A percentile compares a stretch with the other conserved stretches of the same genome.
phyloP scores from a whole-genome alignment of 2,113 vertebrate genomes.

The Piaya cayana region DNA sequence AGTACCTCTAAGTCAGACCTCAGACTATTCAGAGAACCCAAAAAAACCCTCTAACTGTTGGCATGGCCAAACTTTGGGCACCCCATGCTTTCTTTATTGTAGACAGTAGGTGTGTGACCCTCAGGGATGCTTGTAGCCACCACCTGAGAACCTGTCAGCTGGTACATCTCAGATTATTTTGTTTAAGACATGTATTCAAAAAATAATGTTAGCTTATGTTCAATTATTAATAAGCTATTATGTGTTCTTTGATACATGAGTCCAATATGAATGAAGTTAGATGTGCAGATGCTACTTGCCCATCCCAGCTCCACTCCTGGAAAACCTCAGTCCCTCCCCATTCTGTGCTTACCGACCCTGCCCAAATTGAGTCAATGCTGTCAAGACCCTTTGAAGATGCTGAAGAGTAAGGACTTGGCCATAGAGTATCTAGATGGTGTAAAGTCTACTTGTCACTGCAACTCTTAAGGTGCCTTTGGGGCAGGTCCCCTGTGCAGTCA shows the following conservation, averaged over 20 bases:
- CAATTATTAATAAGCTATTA: neutral
- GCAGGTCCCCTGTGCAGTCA: neutral
- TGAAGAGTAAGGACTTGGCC: neutral
- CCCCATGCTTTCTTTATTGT: neutral
- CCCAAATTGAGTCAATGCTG: accelerated
- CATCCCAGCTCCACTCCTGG: neutral
- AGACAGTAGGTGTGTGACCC: neutral
- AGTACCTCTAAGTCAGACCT: neutral
- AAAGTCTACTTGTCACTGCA: accelerated
- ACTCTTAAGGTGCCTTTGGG: neutral
- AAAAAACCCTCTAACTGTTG: neutral
- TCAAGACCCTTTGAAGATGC: neutral
- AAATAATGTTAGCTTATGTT: neutral
- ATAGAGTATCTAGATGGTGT: neutral
- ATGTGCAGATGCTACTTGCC: neutral
- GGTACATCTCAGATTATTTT: neutral
- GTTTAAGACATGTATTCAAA: neutral
- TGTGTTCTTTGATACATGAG: neutral
- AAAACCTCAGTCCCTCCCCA: neutral
- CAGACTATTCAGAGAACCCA: neutral
- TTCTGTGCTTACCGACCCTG: neutral
- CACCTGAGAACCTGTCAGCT: neutral
- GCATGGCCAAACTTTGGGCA: neutral
- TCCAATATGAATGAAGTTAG: neutral
- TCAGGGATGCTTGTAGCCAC: neutral